A percentile compares a stretch with the other conserved stretches of the same genome.
These are phyloP conservation scores for Centropyge bicolor DNA, from an alignment of 2,797 vertebrate genomes.

Conservation along the genomic window DNA sequence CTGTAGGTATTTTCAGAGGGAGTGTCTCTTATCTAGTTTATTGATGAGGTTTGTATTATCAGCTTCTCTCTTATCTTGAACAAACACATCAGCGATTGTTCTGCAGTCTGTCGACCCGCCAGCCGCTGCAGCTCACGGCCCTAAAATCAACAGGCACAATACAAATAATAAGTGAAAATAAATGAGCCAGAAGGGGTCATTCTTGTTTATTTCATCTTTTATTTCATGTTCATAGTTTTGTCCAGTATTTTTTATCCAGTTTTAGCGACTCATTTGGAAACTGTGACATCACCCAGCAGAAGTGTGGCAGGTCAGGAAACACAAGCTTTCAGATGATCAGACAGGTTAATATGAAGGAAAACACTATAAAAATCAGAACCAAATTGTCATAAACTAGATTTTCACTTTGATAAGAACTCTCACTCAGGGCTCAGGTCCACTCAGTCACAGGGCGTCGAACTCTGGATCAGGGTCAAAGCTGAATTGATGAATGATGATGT, in stretches of 20 bases:
- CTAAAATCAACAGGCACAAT: background rate
- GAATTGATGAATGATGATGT: too few species aligned
- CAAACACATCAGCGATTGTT: slow-evolving; percentile 70
- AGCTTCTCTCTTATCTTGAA: slow-evolving; percentile 82
- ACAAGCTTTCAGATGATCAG: background rate
- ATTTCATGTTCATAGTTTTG: too few species aligned
- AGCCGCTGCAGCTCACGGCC: slow-evolving; percentile 2
- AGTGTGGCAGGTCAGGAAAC: background rate
- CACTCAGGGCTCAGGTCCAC: too few species aligned
- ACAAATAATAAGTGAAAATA: background rate
- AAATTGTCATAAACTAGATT: background rate
- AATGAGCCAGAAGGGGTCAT: background rate
- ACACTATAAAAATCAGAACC: background rate
- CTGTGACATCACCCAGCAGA: background rate
- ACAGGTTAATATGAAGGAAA: background rate
- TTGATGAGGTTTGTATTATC: slow-evolving; percentile 77
- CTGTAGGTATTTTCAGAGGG: slow-evolving; percentile 57
- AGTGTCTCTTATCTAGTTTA: slow-evolving; percentile 68
- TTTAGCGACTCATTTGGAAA: too few species aligned
- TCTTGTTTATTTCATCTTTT: background rate
- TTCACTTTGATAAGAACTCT: background rate
- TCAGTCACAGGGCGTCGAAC: too few species aligned
- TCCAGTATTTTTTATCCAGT: background rate
- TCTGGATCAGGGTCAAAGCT: too few species aligned
- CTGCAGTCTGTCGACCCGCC: slow-evolving; percentile 28